phyloP scores from a whole-genome alignment of 2,113 vertebrate species.

The Macquaria australasica region DNA sequence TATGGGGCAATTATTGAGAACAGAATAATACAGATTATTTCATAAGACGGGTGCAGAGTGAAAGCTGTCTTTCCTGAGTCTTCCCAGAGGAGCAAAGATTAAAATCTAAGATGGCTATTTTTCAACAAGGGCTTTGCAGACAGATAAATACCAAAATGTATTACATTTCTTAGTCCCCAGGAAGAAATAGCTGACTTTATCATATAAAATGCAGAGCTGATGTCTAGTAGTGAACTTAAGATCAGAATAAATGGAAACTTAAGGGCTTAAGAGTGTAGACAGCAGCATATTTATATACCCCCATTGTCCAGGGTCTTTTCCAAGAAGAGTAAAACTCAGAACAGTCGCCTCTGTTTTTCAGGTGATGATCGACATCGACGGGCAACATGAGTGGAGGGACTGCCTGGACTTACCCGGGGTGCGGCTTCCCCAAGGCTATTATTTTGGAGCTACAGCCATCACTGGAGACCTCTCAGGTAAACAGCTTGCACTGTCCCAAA shows the following conservation, averaged over 20 bases:
- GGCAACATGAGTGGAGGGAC: conserved; percentile 95
- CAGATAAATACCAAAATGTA: background rate
- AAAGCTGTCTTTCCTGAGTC: background rate
- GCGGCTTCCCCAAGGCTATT: conserved; percentile 90
- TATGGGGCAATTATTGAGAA: background rate
- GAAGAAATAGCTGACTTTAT: background rate
- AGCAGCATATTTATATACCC: too few relatives aligned
- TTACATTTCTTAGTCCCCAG: background rate
- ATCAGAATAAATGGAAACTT: too few relatives aligned
- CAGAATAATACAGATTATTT: background rate
- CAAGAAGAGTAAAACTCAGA: too few relatives aligned
- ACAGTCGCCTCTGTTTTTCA: conserved; percentile 4
- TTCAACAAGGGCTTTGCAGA: background rate
- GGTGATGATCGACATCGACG: conserved; percentile 95
- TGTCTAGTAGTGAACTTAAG: too few relatives aligned
- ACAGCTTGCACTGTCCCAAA: background rate
- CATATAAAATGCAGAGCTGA: background rate
- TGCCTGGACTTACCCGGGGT: conserved; percentile 95
- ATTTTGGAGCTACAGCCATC: conserved; percentile 92
- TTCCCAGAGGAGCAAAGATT: background rate
- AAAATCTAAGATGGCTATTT: background rate
- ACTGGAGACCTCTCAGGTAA: conserved; percentile 96
- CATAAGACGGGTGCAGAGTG: background rate
- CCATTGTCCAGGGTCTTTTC: too few relatives aligned
- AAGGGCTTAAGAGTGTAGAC: too few relatives aligned